Percentiles rank a stretch among this genome's conserved stretches.
Evolutionary conservation across 2,113 vertebrate genomes (phyloP).

Genomic region (Dipodomys stephensi): DNA sequence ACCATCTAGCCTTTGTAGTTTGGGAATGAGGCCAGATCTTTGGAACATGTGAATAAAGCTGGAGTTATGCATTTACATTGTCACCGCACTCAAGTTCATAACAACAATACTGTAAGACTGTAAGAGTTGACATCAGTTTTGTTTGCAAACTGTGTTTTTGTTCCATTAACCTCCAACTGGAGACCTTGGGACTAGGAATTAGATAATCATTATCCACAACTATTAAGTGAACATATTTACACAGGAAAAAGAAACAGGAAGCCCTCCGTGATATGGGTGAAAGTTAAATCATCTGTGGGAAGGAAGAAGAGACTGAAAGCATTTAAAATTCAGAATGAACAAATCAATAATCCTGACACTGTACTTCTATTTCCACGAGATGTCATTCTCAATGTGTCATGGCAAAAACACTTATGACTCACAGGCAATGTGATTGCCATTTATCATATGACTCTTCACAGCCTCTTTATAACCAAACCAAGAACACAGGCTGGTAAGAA

Average conservation of each 20-base stretch:
- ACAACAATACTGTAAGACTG: neutral
- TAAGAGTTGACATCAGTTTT: constrained; percentile 15
- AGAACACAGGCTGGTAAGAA: neutral
- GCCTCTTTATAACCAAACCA: neutral
- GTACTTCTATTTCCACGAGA: neutral
- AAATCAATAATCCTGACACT: neutral
- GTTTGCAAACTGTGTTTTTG: neutral
- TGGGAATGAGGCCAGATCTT: neutral
- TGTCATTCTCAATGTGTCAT: no score
- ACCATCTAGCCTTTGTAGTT: no score
- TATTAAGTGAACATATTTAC: neutral
- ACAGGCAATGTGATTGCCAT: neutral
- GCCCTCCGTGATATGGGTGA: neutral
- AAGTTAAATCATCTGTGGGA: neutral
- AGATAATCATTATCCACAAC: neutral
- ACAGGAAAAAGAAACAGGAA: neutral
- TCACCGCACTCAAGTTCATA: neutral
- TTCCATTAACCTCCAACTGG: neutral
- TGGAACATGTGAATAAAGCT: neutral
- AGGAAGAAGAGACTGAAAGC: neutral
- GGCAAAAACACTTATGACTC: neutral
- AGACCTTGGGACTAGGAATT: neutral
- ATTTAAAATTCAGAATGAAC: neutral
- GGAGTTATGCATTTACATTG: neutral
- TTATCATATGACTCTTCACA: neutral